Conservation (phyloP, 1,140 invertebrate genomes). For the Drosophila miranda region DNA sequence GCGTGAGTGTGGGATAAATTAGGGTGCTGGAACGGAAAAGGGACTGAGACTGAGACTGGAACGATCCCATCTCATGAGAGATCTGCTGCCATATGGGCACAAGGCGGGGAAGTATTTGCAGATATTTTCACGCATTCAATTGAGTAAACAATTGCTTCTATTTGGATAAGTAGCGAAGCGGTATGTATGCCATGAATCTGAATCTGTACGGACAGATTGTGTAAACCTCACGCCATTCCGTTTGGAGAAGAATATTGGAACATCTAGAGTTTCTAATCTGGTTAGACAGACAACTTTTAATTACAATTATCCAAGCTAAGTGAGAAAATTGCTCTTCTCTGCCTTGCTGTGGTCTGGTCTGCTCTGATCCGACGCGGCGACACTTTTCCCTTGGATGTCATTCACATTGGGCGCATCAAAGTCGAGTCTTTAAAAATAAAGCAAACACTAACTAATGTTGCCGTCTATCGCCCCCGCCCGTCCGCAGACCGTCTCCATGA, state of each 20-base stretch:
- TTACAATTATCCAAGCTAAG: conserved; percentile 56
- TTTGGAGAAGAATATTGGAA: conserved; percentile 13
- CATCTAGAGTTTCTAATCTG: conserved; percentile 28
- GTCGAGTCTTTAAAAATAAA: conserved; percentile 77
- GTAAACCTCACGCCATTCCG: conserved; percentile 18
- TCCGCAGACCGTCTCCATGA: conserved; percentile 39
- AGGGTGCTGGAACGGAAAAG: background rate
- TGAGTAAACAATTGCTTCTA: conserved; percentile 62
- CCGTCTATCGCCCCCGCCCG: conserved; percentile 12
- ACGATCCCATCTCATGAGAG: conserved; percentile 37
- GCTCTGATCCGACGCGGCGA: conserved; percentile 21
- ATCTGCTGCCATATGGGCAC: conserved; percentile 65
- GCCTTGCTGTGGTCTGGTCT: background rate
- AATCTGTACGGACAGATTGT: conserved; percentile 30
- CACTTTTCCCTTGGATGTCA: conserved; percentile 70
- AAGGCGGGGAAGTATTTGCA: conserved; percentile 72
- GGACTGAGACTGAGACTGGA: conserved; percentile 5
- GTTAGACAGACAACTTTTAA: conserved; percentile 39
- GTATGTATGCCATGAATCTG: conserved; percentile 18
- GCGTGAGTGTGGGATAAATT: conserved; percentile 41
- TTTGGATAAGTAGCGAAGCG: conserved; percentile 34
- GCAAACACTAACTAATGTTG: conserved; percentile 65
- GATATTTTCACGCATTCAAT: conserved; percentile 65
- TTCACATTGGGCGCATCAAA: conserved; percentile 73
- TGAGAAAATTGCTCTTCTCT: conserved; percentile 20